Evolutionary conservation across 2,888 invertebrate species (phyloP), one percentile per base, ranked within the genome.

Genomic region (Eristalinus aeneus): DNA sequence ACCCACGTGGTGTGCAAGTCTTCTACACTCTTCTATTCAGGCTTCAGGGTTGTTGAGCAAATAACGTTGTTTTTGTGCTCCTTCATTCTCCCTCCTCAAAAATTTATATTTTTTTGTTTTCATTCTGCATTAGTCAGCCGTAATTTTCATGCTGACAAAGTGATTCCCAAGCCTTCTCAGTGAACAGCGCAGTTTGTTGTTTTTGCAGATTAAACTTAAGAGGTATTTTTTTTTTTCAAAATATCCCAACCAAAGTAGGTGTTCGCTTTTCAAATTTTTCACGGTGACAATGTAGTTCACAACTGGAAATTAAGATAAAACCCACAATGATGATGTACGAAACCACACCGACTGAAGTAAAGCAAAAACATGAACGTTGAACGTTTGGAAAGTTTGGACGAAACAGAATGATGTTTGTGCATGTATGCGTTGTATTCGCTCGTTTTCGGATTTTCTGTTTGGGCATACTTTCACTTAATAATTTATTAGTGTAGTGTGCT

Each of bases 391-490:
- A 78, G 23, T 46, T 58, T 63, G 58, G 39, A 68, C 32, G 68
- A 76, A 69, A 39, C 54, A 31, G 63, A 78, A 58, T 64, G 22
- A 71, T 36, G 71, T 72, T 20, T 32, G 74, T 39, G 71, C 39
- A 73, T 73, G 53, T 75, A 60, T 56, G 56, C 23, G 23, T 56
- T 4, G 56, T 46, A 60, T 58, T 64, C n/a, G 60, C 16, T 67
- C 54, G n/a, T 74, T 79, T 65, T 68, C 36, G 56, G 56, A 56
- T 79, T 76, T 76, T 76, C 63, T 67, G 27, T 72, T 74, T 77
- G 73, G 72, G 58, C 67, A 58, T 69, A 80, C 78, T 88, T 88
- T 87, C 81, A 85, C 73, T 88, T 74, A 71, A 75, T 64, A 79
- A 65, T 73, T 67, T 72, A 76, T 76, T 76, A 76, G 76, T 36